phyloP scores from a whole-genome alignment of 1,140 invertebrate genomes.

The Scaptomyza graminum region DNA sequence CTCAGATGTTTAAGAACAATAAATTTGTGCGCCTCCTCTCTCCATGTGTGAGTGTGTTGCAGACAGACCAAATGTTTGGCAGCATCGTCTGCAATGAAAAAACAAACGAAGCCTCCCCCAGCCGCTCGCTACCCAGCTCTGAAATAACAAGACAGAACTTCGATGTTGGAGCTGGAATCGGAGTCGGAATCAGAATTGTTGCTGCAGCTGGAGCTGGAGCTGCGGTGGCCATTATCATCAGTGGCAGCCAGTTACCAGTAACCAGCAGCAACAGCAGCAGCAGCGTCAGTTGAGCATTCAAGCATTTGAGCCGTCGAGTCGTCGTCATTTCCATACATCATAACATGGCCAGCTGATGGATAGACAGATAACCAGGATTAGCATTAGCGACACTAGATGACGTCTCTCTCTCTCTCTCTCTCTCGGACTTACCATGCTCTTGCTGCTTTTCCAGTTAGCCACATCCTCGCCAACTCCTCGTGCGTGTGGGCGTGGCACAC shows the following conservation, averaged over 20 bases:
- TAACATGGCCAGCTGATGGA: constrained; percentile 76
- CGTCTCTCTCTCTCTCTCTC: constrained; percentile 9
- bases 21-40: constrained; percentile 52
- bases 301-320: constrained; percentile 9
- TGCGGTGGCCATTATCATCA: neutral
- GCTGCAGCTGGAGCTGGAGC: constrained; percentile 15
- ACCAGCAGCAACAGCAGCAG: constrained; percentile 18
- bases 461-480: no score
- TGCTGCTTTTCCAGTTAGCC: constrained; percentile 1
- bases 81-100: constrained; percentile 30
- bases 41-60: constrained; percentile 25
- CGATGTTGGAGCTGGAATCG: constrained; percentile 28
- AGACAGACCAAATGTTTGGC: constrained; percentile 61
- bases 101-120: constrained; percentile 3
- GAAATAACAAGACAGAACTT: constrained; percentile 56
- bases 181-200: constrained; percentile 3
- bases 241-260: constrained; percentile 9
- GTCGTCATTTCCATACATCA: constrained; percentile 74
- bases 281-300: neutral
- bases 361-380: constrained; percentile 79
- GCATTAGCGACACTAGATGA: constrained; percentile 62
- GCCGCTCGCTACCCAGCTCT: no score
- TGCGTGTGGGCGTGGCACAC: constrained; percentile 41
- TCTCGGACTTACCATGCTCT: neutral
- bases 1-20: constrained; percentile 76